Evolutionary conservation across 2,888 invertebrate genomes (phyloP).

Genomic region (Lordiphosa fenestrarum): DNA sequence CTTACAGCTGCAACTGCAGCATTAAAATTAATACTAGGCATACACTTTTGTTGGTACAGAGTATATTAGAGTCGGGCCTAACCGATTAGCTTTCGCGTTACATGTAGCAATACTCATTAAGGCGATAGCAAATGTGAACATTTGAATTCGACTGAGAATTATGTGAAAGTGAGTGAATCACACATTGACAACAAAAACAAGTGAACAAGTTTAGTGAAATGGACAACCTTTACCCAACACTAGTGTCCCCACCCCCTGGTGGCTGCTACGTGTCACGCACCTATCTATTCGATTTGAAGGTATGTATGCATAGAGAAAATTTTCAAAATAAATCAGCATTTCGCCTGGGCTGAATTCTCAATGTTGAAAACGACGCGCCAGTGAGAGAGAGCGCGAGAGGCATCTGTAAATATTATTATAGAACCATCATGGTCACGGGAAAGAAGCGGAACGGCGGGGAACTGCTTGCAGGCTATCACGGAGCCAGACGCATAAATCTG

Average conservation of each 20-base stretch:
- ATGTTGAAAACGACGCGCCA: conserved; percentile 1
- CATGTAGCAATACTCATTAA: no score
- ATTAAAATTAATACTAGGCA: no score
- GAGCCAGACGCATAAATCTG: conserved; percentile 5
- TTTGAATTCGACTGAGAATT: no score
- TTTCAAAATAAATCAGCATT: conserved; percentile 11
- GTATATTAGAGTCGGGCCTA: no score
- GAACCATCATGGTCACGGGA: conserved; percentile 7
- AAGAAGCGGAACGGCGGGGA: conserved; percentile 4
- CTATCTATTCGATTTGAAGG: not conserved
- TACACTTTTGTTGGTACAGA: no score
- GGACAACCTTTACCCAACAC: not conserved
- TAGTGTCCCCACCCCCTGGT: not conserved
- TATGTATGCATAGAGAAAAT: conserved; percentile 13
- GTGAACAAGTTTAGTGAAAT: not conserved
- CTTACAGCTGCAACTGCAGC: no score
- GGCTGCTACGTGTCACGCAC: conserved; percentile 9
- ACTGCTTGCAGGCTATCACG: not conserved
- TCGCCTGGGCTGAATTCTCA: conserved; percentile 12
- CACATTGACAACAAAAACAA: not conserved
- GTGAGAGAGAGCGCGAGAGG: not conserved
- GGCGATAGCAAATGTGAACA: no score
- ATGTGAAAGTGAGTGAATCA: no score
- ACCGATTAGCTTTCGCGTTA: no score
- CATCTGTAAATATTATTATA: conserved; percentile 11